These are phyloP conservation scores for Metaphire vulgaris DNA, from an alignment of 1,140 invertebrate genomes.

Conservation along the genomic window DNA sequence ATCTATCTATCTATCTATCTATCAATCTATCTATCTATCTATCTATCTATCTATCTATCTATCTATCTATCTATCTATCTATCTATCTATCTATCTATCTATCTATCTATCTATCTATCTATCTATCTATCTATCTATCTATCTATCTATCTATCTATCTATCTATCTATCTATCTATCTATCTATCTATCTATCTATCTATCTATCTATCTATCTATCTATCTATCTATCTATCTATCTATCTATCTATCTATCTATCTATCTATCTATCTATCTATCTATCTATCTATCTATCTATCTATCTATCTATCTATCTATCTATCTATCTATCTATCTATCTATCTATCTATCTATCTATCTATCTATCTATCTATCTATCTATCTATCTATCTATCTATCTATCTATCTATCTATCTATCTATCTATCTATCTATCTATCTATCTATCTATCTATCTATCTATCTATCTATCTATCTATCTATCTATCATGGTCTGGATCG, in stretches of 20 bases:
- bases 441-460: background rate
- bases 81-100: background rate
- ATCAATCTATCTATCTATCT: background rate
- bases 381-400: background rate
- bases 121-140: background rate
- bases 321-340: background rate
- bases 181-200: background rate
- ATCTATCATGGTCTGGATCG: too few relatives aligned
- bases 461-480: background rate
- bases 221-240: background rate
- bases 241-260: background rate
- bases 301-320: background rate
- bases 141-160: background rate
- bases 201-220: background rate
- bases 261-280: background rate
- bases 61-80: background rate
- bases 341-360: background rate
- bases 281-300: background rate
- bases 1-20: background rate
- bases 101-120: background rate
- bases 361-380: background rate
- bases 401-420: background rate
- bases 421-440: background rate
- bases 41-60: background rate
- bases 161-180: background rate